phyloP scores from a whole-genome alignment of 2,888 invertebrate genomes.

The Heteromyza rotundicornis region DNA sequence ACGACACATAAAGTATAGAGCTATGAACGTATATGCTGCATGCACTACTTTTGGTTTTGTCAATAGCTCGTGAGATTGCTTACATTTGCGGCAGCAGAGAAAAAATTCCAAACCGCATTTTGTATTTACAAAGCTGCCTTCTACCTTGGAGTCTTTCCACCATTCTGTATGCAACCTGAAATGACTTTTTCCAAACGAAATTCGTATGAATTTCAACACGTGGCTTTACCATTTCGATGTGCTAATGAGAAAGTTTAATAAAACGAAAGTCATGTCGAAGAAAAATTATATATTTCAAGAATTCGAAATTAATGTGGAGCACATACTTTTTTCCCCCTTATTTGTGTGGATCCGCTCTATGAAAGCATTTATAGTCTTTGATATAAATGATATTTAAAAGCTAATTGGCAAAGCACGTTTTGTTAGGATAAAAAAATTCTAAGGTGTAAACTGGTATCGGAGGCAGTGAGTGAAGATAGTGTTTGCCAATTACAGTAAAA shows the following conservation, averaged over 20 bases:
- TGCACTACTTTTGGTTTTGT: conserved; percentile 48
- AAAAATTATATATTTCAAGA: too few species aligned
- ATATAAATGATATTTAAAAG: neutral
- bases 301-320: too few species aligned
- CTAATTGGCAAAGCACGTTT: neutral
- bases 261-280: neutral
- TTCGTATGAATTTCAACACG: too few species aligned
- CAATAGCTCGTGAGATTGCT: conserved; percentile 55
- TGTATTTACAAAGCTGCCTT: neutral
- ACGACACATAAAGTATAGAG: too few species aligned
- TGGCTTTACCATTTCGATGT: neutral
- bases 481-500: too few species aligned
- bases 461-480: too few species aligned
- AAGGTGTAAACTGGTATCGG: too few species aligned
- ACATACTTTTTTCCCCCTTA: too few species aligned
- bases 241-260: conserved; percentile 38
- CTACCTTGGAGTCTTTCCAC: neutral
- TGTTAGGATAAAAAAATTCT: too few species aligned
- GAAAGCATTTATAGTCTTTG: neutral
- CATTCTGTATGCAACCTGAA: too few species aligned
- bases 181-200: too few species aligned
- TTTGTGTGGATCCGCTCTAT: neutral
- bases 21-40: too few species aligned
- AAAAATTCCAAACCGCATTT: neutral
- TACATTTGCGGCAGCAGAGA: conserved; percentile 17